Conservation (phyloP, 2,113 vertebrate species). For the Phycodurus eques region DNA sequence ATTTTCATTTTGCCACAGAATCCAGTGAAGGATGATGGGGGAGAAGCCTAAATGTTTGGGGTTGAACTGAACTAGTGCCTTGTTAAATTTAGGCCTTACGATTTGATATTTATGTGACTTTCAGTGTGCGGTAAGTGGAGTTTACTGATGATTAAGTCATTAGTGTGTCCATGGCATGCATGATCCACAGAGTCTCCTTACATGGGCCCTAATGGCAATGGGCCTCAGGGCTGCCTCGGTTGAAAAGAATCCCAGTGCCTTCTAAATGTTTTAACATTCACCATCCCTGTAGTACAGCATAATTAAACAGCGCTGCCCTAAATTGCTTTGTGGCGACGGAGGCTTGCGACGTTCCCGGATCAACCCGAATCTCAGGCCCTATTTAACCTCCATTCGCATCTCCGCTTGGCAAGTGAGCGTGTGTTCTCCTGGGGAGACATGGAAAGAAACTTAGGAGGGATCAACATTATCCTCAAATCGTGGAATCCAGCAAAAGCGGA, state of each 20-base stretch:
- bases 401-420: conserved; percentile 30
- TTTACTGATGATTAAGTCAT: conserved; percentile 6
- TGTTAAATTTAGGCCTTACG: background rate
- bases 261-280: conserved; percentile 58
- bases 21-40: background rate
- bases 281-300: conserved; percentile 45
- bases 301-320: conserved; percentile 57
- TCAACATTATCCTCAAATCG: conserved; percentile 20
- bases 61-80: conserved; percentile 3
- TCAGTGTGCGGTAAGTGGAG: background rate
- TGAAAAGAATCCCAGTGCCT: conserved; percentile 44
- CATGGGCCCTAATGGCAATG: conserved; percentile 15
- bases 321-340: conserved; percentile 51
- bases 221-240: conserved; percentile 16
- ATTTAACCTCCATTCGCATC: conserved; percentile 47
- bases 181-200: conserved; percentile 16
- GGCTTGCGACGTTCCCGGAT: conserved; percentile 45
- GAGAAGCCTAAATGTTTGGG: background rate
- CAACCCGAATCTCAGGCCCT: conserved; percentile 42
- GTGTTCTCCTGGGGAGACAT: conserved; percentile 37
- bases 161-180: conserved; percentile 1
- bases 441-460: conserved; percentile 46
- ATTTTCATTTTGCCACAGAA: no score
- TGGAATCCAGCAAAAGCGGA: conserved; percentile 18
- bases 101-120: conserved; percentile 1